Percentiles rank a stretch among this genome's conserved stretches.
phyloP scores from a whole-genome alignment of 2,113 vertebrate species.

The Passer domesticus region DNA sequence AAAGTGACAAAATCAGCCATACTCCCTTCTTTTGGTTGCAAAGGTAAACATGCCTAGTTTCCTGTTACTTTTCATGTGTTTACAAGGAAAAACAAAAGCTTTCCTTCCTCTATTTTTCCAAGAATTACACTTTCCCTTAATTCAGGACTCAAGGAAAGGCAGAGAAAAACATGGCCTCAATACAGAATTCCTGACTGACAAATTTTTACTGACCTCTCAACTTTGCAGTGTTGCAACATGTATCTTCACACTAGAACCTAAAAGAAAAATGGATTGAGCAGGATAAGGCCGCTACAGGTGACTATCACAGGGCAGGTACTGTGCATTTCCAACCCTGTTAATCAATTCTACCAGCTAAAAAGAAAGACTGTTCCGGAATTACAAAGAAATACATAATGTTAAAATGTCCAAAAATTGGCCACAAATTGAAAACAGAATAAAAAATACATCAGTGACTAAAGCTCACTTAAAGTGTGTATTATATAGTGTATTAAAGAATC shows the following conservation, averaged over 20 bases:
- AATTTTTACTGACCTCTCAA: background rate
- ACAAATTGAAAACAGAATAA: background rate
- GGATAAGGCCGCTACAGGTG: background rate
- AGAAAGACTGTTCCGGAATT: background rate
- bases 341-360: background rate
- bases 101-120: background rate
- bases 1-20: background rate
- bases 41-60: background rate
- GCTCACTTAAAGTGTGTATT: background rate
- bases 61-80: background rate
- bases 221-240: background rate
- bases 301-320: background rate
- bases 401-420: background rate
- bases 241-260: background rate
- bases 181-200: fast-evolving
- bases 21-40: background rate
- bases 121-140: background rate
- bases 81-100: background rate
- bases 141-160: background rate
- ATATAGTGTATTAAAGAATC: background rate
- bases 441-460: background rate
- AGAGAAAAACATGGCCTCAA: background rate
- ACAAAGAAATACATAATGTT: background rate
- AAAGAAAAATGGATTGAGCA: background rate
- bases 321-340: background rate